Percentiles rank a stretch among this genome's conserved stretches.
phyloP scores from a whole-genome alignment of 1,140 invertebrate species.

The Eumaeus atala region DNA sequence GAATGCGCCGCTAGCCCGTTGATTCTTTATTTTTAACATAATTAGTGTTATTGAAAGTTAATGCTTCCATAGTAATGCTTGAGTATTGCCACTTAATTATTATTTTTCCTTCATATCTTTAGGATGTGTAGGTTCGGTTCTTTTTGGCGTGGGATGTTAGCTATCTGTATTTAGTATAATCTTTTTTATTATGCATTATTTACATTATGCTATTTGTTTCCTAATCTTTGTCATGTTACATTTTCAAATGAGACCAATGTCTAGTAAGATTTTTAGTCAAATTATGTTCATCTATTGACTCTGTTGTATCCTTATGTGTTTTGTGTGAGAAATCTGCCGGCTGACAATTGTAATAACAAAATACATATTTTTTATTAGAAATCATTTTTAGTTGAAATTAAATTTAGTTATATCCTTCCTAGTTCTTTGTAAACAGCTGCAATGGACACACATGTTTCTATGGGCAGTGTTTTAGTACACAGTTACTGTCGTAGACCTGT shows the following conservation, averaged over 20 bases:
- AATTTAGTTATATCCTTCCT: too few species aligned
- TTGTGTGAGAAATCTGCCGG: slow-evolving; percentile 4
- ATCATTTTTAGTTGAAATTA: too few species aligned
- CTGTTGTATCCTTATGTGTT: neutral
- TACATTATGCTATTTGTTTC: slow-evolving; percentile 8
- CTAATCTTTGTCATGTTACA: slow-evolving; percentile 3
- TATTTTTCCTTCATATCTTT: neutral
- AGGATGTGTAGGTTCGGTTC: neutral
- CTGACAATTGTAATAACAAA: neutral
- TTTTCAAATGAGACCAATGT: neutral
- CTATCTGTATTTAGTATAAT: neutral
- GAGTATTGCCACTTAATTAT: slow-evolving; percentile 4
- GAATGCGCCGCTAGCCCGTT: slow-evolving; percentile 6
- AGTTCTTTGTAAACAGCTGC: too few species aligned
- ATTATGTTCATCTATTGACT: neutral
- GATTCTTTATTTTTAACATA: slow-evolving; percentile 10
- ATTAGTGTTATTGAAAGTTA: slow-evolving; percentile 7
- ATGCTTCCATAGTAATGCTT: slow-evolving; percentile 8
- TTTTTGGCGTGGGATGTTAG: slow-evolving; percentile 4
- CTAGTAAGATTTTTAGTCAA: neutral
- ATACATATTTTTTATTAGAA: too few species aligned
- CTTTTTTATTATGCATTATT: slow-evolving; percentile 7
- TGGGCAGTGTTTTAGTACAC: neutral
- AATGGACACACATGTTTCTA: too few species aligned
- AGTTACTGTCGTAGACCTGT: neutral